phyloP scores from a whole-genome alignment of 1,140 invertebrate genomes.

The Euura lappo region DNA sequence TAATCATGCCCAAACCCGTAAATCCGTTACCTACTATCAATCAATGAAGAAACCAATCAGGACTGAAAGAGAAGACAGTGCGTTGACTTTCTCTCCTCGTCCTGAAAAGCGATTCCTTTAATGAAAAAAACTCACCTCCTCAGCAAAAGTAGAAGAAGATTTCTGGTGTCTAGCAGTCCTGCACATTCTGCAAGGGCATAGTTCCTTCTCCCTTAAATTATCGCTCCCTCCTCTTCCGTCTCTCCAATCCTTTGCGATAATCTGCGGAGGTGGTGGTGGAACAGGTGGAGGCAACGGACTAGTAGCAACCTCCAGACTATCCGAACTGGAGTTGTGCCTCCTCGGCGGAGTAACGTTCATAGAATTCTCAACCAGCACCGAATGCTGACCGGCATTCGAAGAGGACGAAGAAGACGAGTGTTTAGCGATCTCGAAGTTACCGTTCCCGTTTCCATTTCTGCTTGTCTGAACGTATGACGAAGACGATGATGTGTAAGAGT shows the following conservation, averaged over 20 bases:
- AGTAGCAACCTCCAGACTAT: constrained; percentile 57
- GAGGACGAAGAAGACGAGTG: constrained; percentile 24
- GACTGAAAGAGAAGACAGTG: too few species aligned
- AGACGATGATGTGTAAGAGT: not conserved
- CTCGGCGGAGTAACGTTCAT: constrained; percentile 57
- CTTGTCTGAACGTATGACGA: not conserved
- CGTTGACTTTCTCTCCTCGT: too few species aligned
- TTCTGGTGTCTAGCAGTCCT: constrained; percentile 53
- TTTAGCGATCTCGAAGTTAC: not conserved
- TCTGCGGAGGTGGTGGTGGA: constrained; percentile 50
- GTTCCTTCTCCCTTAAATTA: constrained; percentile 46
- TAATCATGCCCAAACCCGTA: too few species aligned
- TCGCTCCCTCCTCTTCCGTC: constrained; percentile 31
- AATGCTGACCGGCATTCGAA: constrained; percentile 37
- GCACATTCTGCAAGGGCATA: constrained; percentile 54
- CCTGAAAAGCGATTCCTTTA: too few species aligned
- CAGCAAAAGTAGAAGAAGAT: constrained; percentile 36
- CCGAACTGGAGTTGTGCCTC: constrained; percentile 57
- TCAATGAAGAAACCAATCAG: too few species aligned
- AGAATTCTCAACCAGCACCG: not conserved
- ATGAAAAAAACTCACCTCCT: constrained; percentile 51
- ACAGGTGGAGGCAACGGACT: constrained; percentile 58
- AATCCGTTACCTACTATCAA: too few species aligned
- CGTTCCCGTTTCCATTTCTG: not conserved
- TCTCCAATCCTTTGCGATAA: constrained; percentile 14